Base-by-base conservation (phyloP, 2,113 vertebrate species). In the Okapia johnstoni region DNA sequence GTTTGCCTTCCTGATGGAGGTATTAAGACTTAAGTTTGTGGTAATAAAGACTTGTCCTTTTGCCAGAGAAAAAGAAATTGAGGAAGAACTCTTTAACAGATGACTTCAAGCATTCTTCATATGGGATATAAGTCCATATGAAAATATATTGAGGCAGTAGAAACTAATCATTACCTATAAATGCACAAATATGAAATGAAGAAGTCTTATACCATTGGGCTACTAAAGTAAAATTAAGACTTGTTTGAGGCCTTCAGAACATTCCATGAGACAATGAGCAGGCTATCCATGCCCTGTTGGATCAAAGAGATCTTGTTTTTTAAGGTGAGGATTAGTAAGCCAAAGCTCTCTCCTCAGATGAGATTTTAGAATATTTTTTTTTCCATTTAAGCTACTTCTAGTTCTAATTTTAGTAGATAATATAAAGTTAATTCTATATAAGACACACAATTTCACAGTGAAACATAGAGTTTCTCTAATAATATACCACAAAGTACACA, bases 381-480 rank as follows among this genome's bases (percentile, higher is more conserved):
- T 90, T 52, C 28, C 52, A 94, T 52, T 48, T 85, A 88, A 79
- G 19, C 1, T 61, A 90, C 55, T 73, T 96, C 26, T 77, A 80
- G 14, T 90, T 95, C 19, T 80, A 85, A 85, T 60, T 66, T 86
- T 54, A 76, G 13, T 43, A 92, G 33, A 58, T 89, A 83, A 96
- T 33, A 88, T n/a, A 36, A 70, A 95, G n/a, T 70, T 96, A 54
- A 90, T 95, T 85, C 90, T 36, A 48, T 33, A 93, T 30, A 48
- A 95, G 43, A 85, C 48, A 73, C 11, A 80, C 50, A 96, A 60
- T 54, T 52, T 93, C 23, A 90, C 3, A 84, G 43, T 94, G 57
- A 97, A 96, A 97, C 25, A 87, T 88, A 73, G 86, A 60, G 7
- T 87, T 96, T 96, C 54, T 79, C 48, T 94, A 81, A 79, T 73